These are phyloP conservation scores for Rhinoptilus africanus DNA, from an alignment of 2,113 vertebrate species.

Conservation along the genomic window DNA sequence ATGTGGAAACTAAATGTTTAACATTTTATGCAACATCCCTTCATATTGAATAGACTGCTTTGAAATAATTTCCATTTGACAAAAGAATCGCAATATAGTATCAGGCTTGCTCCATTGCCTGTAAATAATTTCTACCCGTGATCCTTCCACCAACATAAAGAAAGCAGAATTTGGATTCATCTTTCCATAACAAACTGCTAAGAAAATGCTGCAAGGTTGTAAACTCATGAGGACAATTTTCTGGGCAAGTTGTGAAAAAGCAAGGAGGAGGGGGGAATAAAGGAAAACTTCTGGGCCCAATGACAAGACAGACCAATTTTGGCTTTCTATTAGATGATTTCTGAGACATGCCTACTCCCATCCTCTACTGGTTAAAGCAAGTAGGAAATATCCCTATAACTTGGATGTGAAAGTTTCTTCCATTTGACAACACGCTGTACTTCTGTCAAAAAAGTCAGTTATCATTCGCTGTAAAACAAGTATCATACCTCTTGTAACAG, in stretches of 20 bases:
- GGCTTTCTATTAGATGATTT: background rate
- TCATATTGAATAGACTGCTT: background rate
- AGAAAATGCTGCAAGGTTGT: background rate
- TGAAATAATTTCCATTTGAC: background rate
- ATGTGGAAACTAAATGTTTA: background rate
- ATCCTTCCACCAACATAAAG: background rate
- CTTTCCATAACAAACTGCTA: background rate
- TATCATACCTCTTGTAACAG: conserved; percentile 80
- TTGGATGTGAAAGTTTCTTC: background rate
- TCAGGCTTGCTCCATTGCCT: background rate
- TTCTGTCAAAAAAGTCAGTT: background rate
- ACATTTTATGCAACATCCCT: background rate
- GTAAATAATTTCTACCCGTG: background rate
- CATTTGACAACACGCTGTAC: background rate
- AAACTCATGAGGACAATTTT: background rate
- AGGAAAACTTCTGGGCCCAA: background rate
- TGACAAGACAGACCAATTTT: background rate
- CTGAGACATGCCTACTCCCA: background rate
- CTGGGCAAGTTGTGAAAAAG: background rate
- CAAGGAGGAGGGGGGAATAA: background rate
- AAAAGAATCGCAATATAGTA: background rate
- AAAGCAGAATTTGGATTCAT: background rate
- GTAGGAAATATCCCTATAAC: background rate
- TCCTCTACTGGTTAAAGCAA: background rate
- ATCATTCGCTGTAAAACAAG: background rate